These are phyloP conservation scores for Dynastes tityus DNA, from an alignment of 2,888 invertebrate genomes.

Conservation along the genomic window DNA sequence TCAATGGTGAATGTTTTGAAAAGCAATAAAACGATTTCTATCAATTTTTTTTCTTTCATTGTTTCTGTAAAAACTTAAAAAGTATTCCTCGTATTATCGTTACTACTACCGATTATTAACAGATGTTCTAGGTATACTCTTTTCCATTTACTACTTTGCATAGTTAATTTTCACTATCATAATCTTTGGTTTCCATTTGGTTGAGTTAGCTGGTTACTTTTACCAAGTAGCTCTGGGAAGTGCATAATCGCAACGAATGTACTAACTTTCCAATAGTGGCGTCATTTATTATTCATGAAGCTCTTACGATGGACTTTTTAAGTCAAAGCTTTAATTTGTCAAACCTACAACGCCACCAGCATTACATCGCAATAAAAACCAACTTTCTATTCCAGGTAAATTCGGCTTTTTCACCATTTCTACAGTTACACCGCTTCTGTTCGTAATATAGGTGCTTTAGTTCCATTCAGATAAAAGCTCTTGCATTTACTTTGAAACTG, in stretches of 20 bases:
- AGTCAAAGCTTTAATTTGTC: constrained; percentile 62
- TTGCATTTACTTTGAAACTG: constrained; percentile 47
- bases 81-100: too few relatives aligned
- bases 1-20: too few relatives aligned
- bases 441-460: constrained; percentile 56
- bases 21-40: too few relatives aligned
- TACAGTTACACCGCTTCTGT: constrained; percentile 60
- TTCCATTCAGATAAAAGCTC: constrained; percentile 55
- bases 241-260: constrained; percentile 8
- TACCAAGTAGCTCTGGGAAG: neutral
- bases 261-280: constrained; percentile 55
- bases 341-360: constrained; percentile 53
- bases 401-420: constrained; percentile 58
- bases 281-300: constrained; percentile 63
- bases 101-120: too few relatives aligned
- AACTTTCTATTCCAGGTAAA: constrained; percentile 53
- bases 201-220: neutral
- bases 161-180: too few relatives aligned
- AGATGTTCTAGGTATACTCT: too few relatives aligned
- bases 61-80: too few relatives aligned
- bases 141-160: too few relatives aligned
- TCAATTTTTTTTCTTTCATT: too few relatives aligned
- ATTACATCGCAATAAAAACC: constrained; percentile 58
- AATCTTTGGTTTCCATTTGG: too few relatives aligned
- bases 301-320: constrained; percentile 59